Evolutionary conservation across 2,888 invertebrate genomes (phyloP).

Genomic region (Sialis fuliginosa): DNA sequence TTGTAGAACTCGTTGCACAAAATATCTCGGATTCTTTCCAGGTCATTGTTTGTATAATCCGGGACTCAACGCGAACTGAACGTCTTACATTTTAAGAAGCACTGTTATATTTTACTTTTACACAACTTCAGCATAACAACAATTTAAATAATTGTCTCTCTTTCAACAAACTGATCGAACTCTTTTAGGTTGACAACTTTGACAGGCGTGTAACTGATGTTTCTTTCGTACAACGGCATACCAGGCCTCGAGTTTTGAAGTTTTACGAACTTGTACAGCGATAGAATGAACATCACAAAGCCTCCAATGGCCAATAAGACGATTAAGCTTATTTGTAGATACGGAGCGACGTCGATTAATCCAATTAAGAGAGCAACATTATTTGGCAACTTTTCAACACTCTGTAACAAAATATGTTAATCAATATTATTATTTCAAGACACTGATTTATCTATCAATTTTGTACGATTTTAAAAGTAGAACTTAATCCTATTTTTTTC

Average conservation of each 20-base stretch:
- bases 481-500: neutral
- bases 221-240: neutral
- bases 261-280: slow-evolving; percentile 1
- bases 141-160: neutral
- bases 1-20: too few relatives aligned
- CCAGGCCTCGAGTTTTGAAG: neutral
- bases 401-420: slow-evolving; percentile 17
- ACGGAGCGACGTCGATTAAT: slow-evolving; percentile 32
- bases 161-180: neutral
- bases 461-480: too few relatives aligned
- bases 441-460: too few relatives aligned
- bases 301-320: slow-evolving; percentile 30
- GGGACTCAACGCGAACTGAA: too few relatives aligned
- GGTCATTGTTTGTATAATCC: too few relatives aligned
- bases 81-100: too few relatives aligned
- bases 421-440: too few relatives aligned
- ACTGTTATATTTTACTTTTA: too few relatives aligned
- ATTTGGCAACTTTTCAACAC: slow-evolving; percentile 25
- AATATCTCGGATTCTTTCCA: too few relatives aligned
- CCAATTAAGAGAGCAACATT: slow-evolving; percentile 25
- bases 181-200: slow-evolving; percentile 1
- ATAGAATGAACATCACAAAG: slow-evolving; percentile 22
- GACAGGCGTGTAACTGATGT: slow-evolving; percentile 3
- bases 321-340: slow-evolving; percentile 27
- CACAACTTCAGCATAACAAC: too few relatives aligned